These are phyloP conservation scores for Cerastoderma edule DNA, from an alignment of 2,888 invertebrate genomes.

Conservation along the genomic window DNA sequence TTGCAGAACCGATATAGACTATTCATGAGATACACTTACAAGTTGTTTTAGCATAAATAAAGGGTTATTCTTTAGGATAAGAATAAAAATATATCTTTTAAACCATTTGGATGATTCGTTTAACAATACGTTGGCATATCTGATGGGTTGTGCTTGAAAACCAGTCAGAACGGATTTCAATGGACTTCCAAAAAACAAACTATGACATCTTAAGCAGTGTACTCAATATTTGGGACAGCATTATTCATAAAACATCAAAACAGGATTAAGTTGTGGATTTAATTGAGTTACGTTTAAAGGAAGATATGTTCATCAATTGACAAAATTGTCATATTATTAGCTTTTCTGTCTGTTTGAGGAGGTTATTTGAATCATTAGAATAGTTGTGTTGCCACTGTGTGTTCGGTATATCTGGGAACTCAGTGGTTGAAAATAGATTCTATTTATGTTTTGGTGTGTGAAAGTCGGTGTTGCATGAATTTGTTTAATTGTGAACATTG, in stretches of 20 bases:
- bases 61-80: no score
- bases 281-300: conserved; percentile 11
- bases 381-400: conserved; percentile 12
- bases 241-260: conserved; percentile 8
- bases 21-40: no score
- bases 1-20: no score
- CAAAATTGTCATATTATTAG: conserved; percentile 18
- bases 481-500: no score
- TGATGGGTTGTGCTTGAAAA: background rate
- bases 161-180: background rate
- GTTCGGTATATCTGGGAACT: no score
- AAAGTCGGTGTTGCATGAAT: no score
- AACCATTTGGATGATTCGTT: background rate
- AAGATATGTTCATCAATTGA: background rate
- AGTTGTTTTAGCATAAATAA: no score
- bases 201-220: background rate
- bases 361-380: background rate
- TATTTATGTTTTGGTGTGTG: no score
- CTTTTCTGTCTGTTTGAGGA: background rate
- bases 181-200: conserved; percentile 5
- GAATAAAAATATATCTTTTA: conserved; percentile 9
- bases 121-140: background rate
- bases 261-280: background rate
- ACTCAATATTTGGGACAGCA: background rate
- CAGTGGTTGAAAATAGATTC: no score